phyloP scores from a whole-genome alignment of 1,140 invertebrate species.

The Notospermus geniculatus region DNA sequence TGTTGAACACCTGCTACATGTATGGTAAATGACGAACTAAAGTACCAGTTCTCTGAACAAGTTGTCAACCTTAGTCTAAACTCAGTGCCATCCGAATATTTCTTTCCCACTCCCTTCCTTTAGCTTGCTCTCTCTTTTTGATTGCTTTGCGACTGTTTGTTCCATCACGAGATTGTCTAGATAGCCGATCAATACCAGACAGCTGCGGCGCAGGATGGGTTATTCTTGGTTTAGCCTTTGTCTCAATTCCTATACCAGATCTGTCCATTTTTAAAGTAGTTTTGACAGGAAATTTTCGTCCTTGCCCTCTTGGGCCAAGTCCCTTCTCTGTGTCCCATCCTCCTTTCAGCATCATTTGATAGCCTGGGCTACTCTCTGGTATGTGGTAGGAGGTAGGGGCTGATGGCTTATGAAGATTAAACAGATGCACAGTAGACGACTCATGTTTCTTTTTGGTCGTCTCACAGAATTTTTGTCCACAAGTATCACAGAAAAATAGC shows the following conservation, averaged over 20 bases:
- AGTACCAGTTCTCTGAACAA: too few species aligned
- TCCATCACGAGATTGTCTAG: slow-evolving; percentile 47
- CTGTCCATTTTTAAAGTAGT: slow-evolving; percentile 73
- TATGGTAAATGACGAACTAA: too few species aligned
- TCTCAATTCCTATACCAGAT: slow-evolving; percentile 67
- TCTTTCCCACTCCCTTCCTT: slow-evolving; percentile 37
- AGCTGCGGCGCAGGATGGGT: slow-evolving; percentile 69
- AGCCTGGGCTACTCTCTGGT: slow-evolving; percentile 72
- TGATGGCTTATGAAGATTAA: slow-evolving; percentile 61
- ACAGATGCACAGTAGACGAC: slow-evolving; percentile 73
- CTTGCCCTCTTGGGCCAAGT: slow-evolving; percentile 70
- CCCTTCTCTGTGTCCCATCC: slow-evolving; percentile 78
- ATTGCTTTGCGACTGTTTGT: slow-evolving; percentile 51
- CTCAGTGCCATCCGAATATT: slow-evolving; percentile 27
- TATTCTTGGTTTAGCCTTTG: slow-evolving; percentile 58
- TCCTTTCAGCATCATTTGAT: slow-evolving; percentile 72
- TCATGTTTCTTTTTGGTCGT: slow-evolving; percentile 62
- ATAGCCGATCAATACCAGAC: slow-evolving; percentile 54
- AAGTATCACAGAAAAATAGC: slow-evolving; percentile 63
- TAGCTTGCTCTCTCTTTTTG: slow-evolving; percentile 30
- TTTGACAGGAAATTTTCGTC: slow-evolving; percentile 76
- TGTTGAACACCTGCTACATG: too few species aligned
- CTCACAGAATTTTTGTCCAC: slow-evolving; percentile 61
- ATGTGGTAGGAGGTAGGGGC: slow-evolving; percentile 68
- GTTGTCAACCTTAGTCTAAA: slow-evolving; percentile 7